Evolutionary conservation across 2,888 invertebrate genomes (phyloP), one percentile per base, ranked within the genome.

Genomic region (Orthosia gracilis): DNA sequence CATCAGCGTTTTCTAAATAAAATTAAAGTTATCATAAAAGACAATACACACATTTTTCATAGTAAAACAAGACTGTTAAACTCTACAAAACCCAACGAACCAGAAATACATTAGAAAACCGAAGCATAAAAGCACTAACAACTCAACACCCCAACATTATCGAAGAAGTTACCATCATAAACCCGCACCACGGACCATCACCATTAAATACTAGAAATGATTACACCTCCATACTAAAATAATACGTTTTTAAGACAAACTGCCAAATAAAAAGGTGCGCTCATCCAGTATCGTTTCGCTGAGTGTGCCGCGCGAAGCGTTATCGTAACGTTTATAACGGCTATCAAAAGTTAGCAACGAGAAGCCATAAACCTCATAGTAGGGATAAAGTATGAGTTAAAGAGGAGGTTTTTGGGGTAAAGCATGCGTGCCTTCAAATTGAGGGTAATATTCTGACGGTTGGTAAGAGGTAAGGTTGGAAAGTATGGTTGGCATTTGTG

Each of bases 281-380:
- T 75, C 86, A 85, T 74, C 74, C 75, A 84, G n/a, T 69, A 76
- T 81, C 85, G 84, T 88, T 85, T 75, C 77, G 84, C 62, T 79
- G 83, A 78, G 78, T 79, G 76, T 69, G 70, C 84, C 83, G 76
- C 83, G 85, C 75, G 85, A 85, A 89, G 87, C 89, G 90, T 88
- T 91, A 91, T 89, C 91, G 90, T 93, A 91, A 93, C 90, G 87
- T 93, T 94, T 93, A 94, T 89, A 90, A 88, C 91, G 69, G 85
- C 87, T 88, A 91, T 94, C 89, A 93, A 92, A 92, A 91, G 88
- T 89, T 91, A 89, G 85, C 87, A 78, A 85, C 76, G 78, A 88
- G 87, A 78, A 84, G 76, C 84, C 86, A 82, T 92, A 89, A 91
- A 93, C 81, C 67, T 58, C 73, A 67, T 80, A 78, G 79, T 73